Base-by-base conservation (phyloP, 2,797 vertebrate species). In the Sardinella longiceps region DNA sequence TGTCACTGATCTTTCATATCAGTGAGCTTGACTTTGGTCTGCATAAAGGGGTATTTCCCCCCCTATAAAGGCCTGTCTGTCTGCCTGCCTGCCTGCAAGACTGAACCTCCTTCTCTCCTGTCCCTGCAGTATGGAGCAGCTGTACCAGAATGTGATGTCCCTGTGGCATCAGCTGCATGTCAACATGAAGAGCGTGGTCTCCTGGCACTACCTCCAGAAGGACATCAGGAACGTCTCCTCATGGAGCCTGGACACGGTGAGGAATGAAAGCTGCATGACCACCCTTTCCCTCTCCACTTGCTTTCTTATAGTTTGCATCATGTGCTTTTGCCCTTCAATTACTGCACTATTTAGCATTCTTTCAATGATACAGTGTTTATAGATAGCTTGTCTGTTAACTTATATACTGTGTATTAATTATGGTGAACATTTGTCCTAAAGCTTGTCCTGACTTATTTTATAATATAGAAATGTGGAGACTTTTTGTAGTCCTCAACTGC, bases 121-220 rank as follows among this genome's bases (percentile, higher is more conserved):
- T n/a, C 9, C 6, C 70, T 7, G n/a, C 90, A 99, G 98, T 91
- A 91, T 97, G 23, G 98, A 99, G 84, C 98, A 99, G 91, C 86
- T 97, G 89, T 99, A 99, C 89, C 98, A 99, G 96, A 98, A 98
- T 70, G 98, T 98, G 88, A 99, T 99, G 98, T 93, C 97, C 74
- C 94, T 99, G 63, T 99, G 98, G 98, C 98, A 99, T 90, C 97
- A 99, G 92, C 95, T 98, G 18, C 98, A 99, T n/a, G 87, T 99
- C 81, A 99, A 99, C 91, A 99, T 97, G 74, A 99, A 99, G 95
- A 97, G 97, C 58, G 96, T 99, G 82, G 97, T 99, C 77, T 98
- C 98, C 82, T 99, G 98, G 97, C 94, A 99, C 88, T 99, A 99
- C 90, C 92, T 99, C 89, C 92, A 95, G 80, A 98, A 98, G 91